phyloP scores from a whole-genome alignment of 1,140 invertebrate species.

The Magallana gigas region DNA sequence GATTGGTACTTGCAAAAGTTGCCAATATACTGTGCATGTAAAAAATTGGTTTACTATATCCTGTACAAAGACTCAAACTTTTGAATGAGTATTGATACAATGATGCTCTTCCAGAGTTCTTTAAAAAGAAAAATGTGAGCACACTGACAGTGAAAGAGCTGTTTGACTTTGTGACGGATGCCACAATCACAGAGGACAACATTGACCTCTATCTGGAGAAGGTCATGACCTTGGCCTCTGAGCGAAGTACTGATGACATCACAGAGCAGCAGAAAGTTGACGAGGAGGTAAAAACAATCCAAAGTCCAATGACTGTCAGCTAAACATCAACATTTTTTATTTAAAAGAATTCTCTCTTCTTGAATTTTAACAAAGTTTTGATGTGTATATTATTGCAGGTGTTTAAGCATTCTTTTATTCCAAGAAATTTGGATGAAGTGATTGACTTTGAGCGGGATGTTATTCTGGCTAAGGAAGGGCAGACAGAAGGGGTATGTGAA shows the following conservation, averaged over 20 bases:
- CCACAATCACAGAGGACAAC: conserved; percentile 89
- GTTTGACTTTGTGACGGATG: conserved; percentile 97
- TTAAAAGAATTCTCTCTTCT: too few relatives aligned
- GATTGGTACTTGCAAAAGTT: too few relatives aligned
- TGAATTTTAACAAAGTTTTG: not conserved
- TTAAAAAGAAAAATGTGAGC: conserved; percentile 91
- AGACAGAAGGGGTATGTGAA: conserved; percentile 80
- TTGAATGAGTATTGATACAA: not conserved
- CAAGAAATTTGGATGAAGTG: conserved; percentile 94
- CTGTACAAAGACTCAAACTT: too few relatives aligned
- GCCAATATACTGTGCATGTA: too few relatives aligned
- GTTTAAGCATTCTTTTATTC: conserved; percentile 97
- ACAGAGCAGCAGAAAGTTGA: conserved; percentile 78
- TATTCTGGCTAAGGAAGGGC: conserved; percentile 82
- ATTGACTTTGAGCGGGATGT: conserved; percentile 92
- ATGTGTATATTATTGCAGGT: conserved; percentile 81
- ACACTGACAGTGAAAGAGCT: conserved; percentile 94
- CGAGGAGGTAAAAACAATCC: conserved; percentile 75
- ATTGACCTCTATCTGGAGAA: conserved; percentile 83
- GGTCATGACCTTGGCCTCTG: conserved; percentile 74
- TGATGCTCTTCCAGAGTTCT: conserved; percentile 85
- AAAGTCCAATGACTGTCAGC: too few relatives aligned
- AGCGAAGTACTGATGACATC: conserved; percentile 71
- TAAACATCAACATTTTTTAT: too few relatives aligned
- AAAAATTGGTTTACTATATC: too few relatives aligned